These are phyloP conservation scores for Serinus canaria DNA, from an alignment of 2,113 vertebrate genomes.

Conservation along the genomic window DNA sequence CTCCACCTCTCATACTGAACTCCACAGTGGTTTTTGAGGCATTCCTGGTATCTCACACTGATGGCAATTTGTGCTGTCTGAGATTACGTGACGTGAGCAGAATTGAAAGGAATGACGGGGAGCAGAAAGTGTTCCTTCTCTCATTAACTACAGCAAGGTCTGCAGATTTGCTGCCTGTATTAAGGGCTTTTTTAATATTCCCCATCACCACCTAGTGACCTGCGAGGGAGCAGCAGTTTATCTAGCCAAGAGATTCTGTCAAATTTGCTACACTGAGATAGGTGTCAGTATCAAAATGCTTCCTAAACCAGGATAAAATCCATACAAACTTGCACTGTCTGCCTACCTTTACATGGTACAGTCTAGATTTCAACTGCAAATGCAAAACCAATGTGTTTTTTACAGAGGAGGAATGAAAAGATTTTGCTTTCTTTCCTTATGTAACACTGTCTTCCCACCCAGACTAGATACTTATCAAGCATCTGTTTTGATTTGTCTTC, in stretches of 20 bases:
- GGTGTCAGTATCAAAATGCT: not conserved
- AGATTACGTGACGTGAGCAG: not conserved
- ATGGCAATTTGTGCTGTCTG: conserved; percentile 33
- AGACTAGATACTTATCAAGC: not conserved
- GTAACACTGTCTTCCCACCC: rapidly evolving
- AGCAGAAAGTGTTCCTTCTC: not conserved
- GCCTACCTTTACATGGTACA: not conserved
- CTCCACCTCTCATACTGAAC: not conserved
- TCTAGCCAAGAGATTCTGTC: not conserved
- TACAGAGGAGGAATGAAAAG: not conserved
- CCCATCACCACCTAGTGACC: conserved; percentile 17
- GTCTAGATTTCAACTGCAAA: not conserved
- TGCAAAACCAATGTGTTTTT: not conserved
- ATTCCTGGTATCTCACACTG: not conserved
- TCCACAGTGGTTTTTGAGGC: not conserved
- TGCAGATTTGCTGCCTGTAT: not conserved
- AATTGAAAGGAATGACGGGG: not conserved
- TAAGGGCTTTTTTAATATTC: not conserved
- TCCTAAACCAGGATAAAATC: not conserved
- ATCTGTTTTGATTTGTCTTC: not conserved
- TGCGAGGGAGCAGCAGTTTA: conserved; percentile 4
- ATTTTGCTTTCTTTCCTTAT: not conserved
- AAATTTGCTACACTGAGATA: not conserved
- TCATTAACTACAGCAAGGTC: not conserved
- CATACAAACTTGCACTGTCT: not conserved